Percentiles rank a stretch among this genome's conserved stretches.
Evolutionary conservation across 2,113 vertebrate species (phyloP).

Genomic region (Plestiodon gilberti): DNA sequence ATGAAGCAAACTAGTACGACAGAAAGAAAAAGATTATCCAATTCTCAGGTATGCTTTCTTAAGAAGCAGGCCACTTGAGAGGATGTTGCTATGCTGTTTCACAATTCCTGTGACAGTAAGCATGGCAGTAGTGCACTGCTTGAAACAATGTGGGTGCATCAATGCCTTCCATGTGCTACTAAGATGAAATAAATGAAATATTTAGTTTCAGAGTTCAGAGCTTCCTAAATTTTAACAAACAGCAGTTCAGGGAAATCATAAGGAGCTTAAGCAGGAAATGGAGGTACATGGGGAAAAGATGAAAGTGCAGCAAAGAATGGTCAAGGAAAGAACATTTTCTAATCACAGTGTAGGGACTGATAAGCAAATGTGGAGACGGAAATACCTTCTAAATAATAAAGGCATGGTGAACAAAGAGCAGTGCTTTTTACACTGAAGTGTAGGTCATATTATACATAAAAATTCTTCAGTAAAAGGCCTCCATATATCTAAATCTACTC

Average conservation of each 20-base stretch:
- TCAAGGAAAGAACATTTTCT: slow-evolving; percentile 21
- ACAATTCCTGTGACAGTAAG: not conserved
- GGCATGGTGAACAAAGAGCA: not conserved
- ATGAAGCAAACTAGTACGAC: too few relatives aligned
- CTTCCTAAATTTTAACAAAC: not conserved
- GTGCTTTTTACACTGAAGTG: not conserved
- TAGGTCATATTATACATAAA: not conserved
- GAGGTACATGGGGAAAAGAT: not conserved
- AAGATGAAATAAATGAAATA: not conserved
- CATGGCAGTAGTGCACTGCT: not conserved
- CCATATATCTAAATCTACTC: slow-evolving; percentile 6
- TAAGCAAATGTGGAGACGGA: not conserved
- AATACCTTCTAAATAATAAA: slow-evolving; percentile 23
- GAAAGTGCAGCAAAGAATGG: not conserved
- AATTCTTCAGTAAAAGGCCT: slow-evolving; percentile 4
- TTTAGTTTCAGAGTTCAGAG: not conserved
- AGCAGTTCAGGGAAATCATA: slow-evolving; percentile 4
- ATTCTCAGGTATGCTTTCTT: too few relatives aligned
- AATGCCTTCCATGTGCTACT: not conserved
- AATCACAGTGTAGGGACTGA: not conserved
- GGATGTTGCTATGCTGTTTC: not conserved
- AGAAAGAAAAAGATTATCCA: too few relatives aligned
- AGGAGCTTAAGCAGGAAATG: not conserved
- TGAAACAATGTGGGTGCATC: not conserved
- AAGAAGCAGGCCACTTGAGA: too few relatives aligned